Conservation (phyloP, 2,113 vertebrate genomes). For the rabbit (Oryctolagus cuniculus) region DNA sequence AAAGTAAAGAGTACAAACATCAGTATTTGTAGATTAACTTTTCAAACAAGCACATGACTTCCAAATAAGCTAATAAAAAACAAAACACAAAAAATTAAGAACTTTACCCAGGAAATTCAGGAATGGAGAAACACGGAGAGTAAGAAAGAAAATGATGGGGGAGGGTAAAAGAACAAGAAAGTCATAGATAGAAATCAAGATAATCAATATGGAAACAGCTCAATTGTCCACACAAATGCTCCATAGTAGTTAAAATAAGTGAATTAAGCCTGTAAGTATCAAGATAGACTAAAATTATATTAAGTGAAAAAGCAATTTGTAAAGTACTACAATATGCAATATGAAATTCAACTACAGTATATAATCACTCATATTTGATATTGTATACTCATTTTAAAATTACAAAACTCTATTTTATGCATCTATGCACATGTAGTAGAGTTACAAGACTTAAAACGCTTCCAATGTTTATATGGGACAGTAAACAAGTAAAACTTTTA, state of each 20-base stretch:
- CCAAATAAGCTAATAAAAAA: not conserved
- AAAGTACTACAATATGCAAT: not conserved
- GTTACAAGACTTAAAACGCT: not conserved
- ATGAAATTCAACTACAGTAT: not conserved
- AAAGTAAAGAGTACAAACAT: not conserved
- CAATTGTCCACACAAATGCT: not conserved
- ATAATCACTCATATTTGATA: not conserved
- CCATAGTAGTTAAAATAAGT: not conserved
- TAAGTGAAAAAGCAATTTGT: not conserved
- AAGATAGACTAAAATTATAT: not conserved
- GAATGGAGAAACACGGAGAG: not conserved
- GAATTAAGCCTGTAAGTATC: not conserved
- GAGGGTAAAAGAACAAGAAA: too few species aligned
- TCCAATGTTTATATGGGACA: constrained; percentile 4
- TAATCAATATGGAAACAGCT: not conserved
- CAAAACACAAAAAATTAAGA: not conserved
- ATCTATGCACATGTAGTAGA: not conserved
- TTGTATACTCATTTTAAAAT: not conserved
- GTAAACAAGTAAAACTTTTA: not conserved
- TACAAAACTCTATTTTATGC: not conserved
- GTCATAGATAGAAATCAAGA: not conserved
- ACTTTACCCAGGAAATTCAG: not conserved
- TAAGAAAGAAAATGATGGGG: too few species aligned
- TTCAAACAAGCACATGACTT: not conserved
- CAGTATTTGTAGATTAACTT: not conserved